Conservation (phyloP, 1,140 invertebrate genomes). For the Tribolium castaneum region DNA sequence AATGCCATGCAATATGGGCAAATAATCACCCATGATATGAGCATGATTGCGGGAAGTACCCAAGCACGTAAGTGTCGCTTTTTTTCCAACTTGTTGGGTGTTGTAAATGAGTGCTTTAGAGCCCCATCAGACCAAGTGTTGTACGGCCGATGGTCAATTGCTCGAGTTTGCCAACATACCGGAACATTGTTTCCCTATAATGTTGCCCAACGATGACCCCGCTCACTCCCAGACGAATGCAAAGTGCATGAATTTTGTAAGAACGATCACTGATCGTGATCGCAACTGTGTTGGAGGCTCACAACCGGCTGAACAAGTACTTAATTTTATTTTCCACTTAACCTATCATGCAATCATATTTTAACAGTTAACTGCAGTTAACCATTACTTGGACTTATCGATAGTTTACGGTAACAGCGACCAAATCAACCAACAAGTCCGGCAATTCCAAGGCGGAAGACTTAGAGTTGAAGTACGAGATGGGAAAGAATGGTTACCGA, state of each 20-base stretch:
- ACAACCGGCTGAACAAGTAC: conserved; percentile 79
- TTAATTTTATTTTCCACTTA: conserved; percentile 39
- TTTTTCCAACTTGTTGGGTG: too few relatives aligned
- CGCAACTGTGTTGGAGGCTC: conserved; percentile 72
- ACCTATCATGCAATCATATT: neutral
- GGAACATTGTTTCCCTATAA: conserved; percentile 85
- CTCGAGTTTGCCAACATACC: conserved; percentile 64
- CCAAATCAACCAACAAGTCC: conserved; percentile 71
- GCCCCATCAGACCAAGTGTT: conserved; percentile 76
- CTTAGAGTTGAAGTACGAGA: conserved; percentile 71
- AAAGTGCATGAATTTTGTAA: conserved; percentile 87
- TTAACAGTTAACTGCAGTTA: conserved; percentile 80
- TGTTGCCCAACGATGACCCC: conserved; percentile 84
- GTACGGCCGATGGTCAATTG: conserved; percentile 74
- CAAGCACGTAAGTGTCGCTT: conserved; percentile 71
- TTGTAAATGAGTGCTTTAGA: conserved; percentile 58
- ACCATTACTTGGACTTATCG: conserved; percentile 86
- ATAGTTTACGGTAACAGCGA: conserved; percentile 84
- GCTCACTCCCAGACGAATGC: conserved; percentile 76
- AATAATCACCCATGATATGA: conserved; percentile 90
- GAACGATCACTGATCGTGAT: conserved; percentile 79
- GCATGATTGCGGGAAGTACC: conserved; percentile 75
- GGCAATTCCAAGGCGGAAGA: conserved; percentile 74
- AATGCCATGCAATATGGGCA: conserved; percentile 90
- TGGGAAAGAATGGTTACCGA: conserved; percentile 76